Conservation (phyloP, 2,888 invertebrate genomes). For the Athalia rosae region DNA sequence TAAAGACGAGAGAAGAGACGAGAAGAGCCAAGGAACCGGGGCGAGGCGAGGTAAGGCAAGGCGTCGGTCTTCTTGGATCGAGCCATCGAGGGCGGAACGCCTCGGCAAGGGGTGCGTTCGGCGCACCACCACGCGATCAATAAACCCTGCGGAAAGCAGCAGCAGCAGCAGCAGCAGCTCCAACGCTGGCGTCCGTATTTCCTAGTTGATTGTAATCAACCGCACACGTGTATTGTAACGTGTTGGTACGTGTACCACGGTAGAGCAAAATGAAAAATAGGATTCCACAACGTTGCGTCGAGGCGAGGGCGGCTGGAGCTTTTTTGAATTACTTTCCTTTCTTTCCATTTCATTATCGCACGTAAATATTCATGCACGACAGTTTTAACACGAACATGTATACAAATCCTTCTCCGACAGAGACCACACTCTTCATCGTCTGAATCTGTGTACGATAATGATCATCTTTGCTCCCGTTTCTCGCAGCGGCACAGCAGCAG, state of each 20-base stretch:
- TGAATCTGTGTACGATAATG: not conserved
- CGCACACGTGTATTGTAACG: slow-evolving; percentile 3
- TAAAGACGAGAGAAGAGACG: not conserved
- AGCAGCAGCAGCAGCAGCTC: not conserved
- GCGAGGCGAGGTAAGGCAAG: slow-evolving; percentile 19
- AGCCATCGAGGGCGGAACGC: slow-evolving; percentile 38
- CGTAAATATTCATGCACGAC: not conserved
- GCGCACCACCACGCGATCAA: slow-evolving; percentile 66
- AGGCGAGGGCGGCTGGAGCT: too few relatives aligned
- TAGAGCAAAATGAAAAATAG: not conserved
- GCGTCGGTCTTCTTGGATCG: slow-evolving; percentile 31
- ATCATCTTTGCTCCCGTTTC: slow-evolving; percentile 30
- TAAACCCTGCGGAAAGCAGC: slow-evolving; percentile 58
- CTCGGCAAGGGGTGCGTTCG: slow-evolving; percentile 46
- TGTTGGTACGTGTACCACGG: slow-evolving; percentile 9
- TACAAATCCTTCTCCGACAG: too few relatives aligned
- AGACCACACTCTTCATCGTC: too few relatives aligned
- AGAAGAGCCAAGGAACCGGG: not conserved
- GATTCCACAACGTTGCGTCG: not conserved
- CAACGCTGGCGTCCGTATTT: slow-evolving; percentile 24
- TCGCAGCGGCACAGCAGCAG: not conserved
- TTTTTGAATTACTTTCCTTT: too few relatives aligned
- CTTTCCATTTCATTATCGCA: too few relatives aligned
- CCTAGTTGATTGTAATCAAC: slow-evolving; percentile 32
- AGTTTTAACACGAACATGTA: slow-evolving; percentile 18